Base-by-base conservation (phyloP, 2,113 vertebrate genomes). In the Ranitomeya imitator region DNA sequence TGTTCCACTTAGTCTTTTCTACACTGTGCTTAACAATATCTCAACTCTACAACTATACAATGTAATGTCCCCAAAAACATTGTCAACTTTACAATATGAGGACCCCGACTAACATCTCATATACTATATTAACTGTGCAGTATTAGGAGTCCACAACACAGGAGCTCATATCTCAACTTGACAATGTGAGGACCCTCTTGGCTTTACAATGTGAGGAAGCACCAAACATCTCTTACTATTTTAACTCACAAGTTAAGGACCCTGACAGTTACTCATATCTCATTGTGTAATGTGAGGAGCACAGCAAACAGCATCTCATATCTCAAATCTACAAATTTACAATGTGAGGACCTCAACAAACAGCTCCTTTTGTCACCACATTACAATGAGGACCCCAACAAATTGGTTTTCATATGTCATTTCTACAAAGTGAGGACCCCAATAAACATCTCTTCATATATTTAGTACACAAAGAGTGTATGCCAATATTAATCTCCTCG, bases 1-100 rank as follows among this genome's bases (percentile, higher is more conserved):
- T 31, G 26, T 31, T 31, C 26, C 26, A 31, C 26, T 31, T 31
- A 31, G 26, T 31, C 26, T 31, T 31, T 31, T 31, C 26, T 31
- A 31, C 26, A 31, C 26, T 31, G 26, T 31, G 26, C 26, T 31
- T 31, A 31, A 31, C 26, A 31, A 93, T 45, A 45, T 45, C 37
- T 45, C 37, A 45, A 45, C 37, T 45, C 37, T 45, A 45, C 37
- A 45, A 45, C 37, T 45, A 45, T 45, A 45, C 37, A 45, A 5
- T 45, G 37, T 45, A 5, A 45, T 3, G 37, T 2, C 37, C 37
- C 37, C 37, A 45, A 45, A 45, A 45, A 45, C 37, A 45, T 37
- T 45, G 5, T 45, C 37, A 45, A 45, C 37, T 45, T 3, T 45
- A 45, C 37, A 45, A 45, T 45, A 5, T 45, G 37, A 67, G 19